Conservation (phyloP, 2,888 invertebrate genomes). For the Archaeoteleia sp. region DNA sequence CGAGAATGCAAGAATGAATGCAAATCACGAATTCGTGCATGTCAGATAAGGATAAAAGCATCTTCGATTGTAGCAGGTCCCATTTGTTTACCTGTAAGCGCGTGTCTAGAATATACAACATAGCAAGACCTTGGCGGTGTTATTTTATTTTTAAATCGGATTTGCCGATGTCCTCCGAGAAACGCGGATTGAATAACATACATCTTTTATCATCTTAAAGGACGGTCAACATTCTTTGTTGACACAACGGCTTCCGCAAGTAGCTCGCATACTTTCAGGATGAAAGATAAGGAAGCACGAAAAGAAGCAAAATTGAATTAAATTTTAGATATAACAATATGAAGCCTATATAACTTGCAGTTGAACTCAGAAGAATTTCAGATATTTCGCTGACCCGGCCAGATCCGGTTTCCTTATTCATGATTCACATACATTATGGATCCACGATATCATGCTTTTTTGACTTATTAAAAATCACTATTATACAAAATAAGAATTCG, state of each 20-base stretch:
- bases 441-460: too few species aligned
- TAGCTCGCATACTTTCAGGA: constrained; percentile 16
- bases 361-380: too few species aligned
- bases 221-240: constrained; percentile 22
- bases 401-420: too few species aligned
- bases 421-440: too few species aligned
- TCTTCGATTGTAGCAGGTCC: constrained; percentile 44
- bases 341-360: too few species aligned
- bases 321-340: background rate
- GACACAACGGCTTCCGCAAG: constrained; percentile 22
- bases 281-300: constrained; percentile 18
- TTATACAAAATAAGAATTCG: too few species aligned
- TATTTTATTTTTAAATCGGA: constrained; percentile 49
- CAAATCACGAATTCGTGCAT: constrained; percentile 57
- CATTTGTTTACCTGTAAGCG: constrained; percentile 56
- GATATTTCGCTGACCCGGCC: too few species aligned
- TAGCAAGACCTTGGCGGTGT: constrained; percentile 16
- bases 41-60: constrained; percentile 39
- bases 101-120: constrained; percentile 56
- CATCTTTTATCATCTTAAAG: constrained; percentile 32
- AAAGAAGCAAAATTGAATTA: constrained; percentile 22
- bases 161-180: constrained; percentile 44
- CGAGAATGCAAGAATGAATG: constrained; percentile 27
- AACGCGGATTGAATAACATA: constrained; percentile 38
- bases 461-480: too few species aligned